Evolutionary conservation across 1,140 invertebrate genomes (phyloP).

Genomic region (Steinernema feltiae): DNA sequence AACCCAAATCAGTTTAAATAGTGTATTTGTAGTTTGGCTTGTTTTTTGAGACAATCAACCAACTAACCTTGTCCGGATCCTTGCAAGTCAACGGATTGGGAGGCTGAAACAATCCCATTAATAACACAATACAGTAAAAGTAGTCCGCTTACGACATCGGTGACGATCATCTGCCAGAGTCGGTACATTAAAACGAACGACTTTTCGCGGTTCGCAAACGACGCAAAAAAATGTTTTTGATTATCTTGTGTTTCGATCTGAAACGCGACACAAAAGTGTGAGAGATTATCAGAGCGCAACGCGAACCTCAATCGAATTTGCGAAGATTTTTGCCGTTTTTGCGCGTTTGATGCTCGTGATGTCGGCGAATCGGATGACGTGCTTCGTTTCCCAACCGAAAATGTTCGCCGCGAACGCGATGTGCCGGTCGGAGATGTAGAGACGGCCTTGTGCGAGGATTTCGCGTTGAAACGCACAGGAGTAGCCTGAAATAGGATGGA

Average conservation of each 20-base stretch:
- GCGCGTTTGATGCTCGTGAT: not conserved
- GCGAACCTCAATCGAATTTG: not conserved
- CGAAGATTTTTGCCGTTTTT: conserved; percentile 6
- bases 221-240: not conserved
- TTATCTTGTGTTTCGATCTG: not conserved
- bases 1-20: too few species aligned
- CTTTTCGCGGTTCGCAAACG: not conserved
- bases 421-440: not conserved
- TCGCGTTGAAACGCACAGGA: not conserved
- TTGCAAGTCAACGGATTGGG: not conserved
- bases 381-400: not conserved
- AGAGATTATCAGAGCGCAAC: not conserved
- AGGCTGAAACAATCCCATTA: not conserved
- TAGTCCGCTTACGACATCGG: not conserved
- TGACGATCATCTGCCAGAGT: not conserved
- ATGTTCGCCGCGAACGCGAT: not conserved
- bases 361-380: not conserved
- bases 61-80: too few species aligned
- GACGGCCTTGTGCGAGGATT: not conserved
- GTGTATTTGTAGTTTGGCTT: too few species aligned
- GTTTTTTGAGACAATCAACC: too few species aligned
- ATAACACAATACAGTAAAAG: not conserved
- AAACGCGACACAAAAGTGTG: not conserved
- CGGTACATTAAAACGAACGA: conserved; percentile 2
- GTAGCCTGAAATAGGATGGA: not conserved